Conservation (phyloP, 2,797 vertebrate species). For the Protosalanx chinensis region DNA sequence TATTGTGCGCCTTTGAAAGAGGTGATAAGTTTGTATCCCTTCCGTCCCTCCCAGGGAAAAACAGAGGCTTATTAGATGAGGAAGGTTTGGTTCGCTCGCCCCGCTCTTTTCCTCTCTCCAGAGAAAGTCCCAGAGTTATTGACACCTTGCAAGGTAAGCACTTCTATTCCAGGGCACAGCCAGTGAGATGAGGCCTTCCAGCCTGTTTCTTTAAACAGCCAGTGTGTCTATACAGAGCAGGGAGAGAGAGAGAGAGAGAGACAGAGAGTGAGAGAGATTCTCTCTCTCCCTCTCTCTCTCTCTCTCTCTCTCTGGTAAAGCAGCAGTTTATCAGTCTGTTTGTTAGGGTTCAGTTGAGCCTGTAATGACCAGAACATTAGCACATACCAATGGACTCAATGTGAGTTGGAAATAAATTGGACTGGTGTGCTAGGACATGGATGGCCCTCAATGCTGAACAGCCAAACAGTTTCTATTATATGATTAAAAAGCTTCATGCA, state of each 20-base stretch:
- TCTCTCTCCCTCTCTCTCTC: too few relatives aligned
- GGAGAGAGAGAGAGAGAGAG: not conserved
- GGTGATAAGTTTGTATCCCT: not conserved
- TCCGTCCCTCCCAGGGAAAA: not conserved
- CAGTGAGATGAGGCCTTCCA: not conserved
- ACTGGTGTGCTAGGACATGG: too few relatives aligned
- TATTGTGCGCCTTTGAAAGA: not conserved
- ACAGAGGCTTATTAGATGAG: not conserved
- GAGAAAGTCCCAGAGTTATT: conserved; percentile 1
- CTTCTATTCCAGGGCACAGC: not conserved
- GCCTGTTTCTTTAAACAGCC: not conserved
- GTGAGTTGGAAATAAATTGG: not conserved
- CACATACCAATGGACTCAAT: not conserved
- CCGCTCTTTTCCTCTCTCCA: not conserved
- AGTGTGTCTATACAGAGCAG: not conserved
- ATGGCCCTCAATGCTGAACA: too few relatives aligned
- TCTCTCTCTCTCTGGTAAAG: too few relatives aligned
- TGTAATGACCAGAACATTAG: not conserved
- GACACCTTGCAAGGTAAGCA: conserved; percentile 19
- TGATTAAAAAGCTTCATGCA: too few relatives aligned
- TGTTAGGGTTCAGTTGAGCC: conserved; percentile 11
- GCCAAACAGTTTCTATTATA: too few relatives aligned
- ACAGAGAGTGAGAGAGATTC: not conserved
- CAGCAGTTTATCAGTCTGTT: not conserved
- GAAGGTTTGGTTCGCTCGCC: not conserved